Base-by-base conservation (phyloP, 92 coral and sea anemone species). In the Zoanthus solanderi region DNA sequence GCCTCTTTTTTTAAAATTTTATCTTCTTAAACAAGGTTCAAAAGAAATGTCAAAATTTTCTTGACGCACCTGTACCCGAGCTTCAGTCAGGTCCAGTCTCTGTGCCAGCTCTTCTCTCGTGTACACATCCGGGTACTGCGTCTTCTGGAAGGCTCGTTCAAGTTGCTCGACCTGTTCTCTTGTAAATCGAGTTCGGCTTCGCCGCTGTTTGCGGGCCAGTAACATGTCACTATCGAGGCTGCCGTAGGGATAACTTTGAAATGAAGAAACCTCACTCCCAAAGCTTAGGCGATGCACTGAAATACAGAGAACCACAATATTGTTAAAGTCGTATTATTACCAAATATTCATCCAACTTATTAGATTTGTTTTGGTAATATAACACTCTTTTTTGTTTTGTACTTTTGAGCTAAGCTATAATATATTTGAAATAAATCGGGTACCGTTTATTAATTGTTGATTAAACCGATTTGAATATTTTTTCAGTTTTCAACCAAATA, bases 91-190 rank as follows among this genome's bases (percentile, higher is more conserved):
- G 44, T 92, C 92, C 87, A 97, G 83, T 73, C 99, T 87, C 37
- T 97, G 98, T 7, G 99, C 99, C 16, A 97, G 86, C 68, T 97
- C 99, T 71, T 97, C 99, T 60, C 99, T 84, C 30, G 99, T 97
- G 89, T 93, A 97, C 7, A 97, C 99, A 90, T 97, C 99, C 71
- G 99, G 99, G 90, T 97, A 97, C 76, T 97, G 99, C 7, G 99
- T 97, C 82, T 94, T 97, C 90, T 90, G 95, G 72, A 97, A 97
- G 37, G 99, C 99, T 83, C 94, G 94, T 85, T 97, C 99, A 17
- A 97, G 95, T 16, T 93, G 97, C 16, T 91, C 92, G 28, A 97
- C 95, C 72, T 97, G 99, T 17, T 78, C 92, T 7, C 94, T 91
- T 0, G 96, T 90, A 69, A 97, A 97, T 45, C 96, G 96, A 17